Conservation (phyloP, 2,888 invertebrate genomes). For the Pyrrhosoma nymphula region DNA sequence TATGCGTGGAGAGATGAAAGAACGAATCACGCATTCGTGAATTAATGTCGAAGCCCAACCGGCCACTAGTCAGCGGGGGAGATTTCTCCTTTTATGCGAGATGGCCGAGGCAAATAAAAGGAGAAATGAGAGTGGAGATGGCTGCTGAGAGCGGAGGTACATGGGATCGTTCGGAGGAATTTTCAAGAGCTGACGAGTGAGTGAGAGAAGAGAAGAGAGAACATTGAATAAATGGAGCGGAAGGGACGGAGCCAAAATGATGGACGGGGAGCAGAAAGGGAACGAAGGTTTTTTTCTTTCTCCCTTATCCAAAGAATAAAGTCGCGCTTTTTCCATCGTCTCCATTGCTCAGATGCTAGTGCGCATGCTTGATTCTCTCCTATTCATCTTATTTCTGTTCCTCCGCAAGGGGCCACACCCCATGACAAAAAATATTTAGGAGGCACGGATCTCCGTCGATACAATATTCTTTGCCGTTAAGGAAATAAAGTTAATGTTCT, state of each 20-base stretch:
- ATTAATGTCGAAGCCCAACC: no score
- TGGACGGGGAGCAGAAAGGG: slow-evolving; percentile 5
- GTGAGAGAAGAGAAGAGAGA: neutral
- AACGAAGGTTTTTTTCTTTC: neutral
- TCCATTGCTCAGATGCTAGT: neutral
- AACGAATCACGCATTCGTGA: no score
- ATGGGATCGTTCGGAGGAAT: neutral
- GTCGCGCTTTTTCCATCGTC: neutral
- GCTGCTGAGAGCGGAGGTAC: neutral
- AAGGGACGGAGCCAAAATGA: neutral
- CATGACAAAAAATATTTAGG: no score
- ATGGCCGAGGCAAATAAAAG: neutral
- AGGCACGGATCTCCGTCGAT: no score
- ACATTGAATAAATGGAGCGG: slow-evolving; percentile 29
- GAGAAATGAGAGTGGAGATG: neutral
- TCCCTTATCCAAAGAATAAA: neutral
- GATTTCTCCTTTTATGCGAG: neutral
- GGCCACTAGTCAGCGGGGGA: no score
- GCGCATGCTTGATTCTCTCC: neutral
- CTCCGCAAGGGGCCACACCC: neutral
- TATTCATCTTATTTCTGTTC: neutral
- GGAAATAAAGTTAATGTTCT: no score
- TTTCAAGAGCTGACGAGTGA: neutral
- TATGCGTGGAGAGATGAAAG: no score
- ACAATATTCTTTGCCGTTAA: no score